Base-by-base conservation (phyloP, 2,113 vertebrate genomes). In the Caretta caretta region DNA sequence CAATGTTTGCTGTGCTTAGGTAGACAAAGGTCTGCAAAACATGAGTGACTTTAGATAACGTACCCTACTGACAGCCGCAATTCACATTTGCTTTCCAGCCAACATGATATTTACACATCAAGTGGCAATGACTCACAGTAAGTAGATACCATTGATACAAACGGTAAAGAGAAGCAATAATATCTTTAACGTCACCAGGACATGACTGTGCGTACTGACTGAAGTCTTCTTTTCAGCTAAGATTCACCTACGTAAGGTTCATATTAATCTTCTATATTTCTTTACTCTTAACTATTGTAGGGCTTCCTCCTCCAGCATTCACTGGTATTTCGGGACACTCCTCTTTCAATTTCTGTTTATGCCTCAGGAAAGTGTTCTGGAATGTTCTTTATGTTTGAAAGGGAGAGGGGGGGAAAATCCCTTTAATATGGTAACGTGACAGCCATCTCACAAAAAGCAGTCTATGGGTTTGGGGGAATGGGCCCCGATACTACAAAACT, bases 331-430 rank as follows among this genome's bases (percentile, higher is more conserved):
- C 53, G 38, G 78, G 62, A 83, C 53, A 56, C 24, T 85, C 17
- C 38, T 14, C 53, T 92, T 56, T 87, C 80, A 25, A 6, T 42
- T 89, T 90, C 80, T 90, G 50, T 90, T 95, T 88, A 35, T 75
- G 78, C 90, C 87, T 91, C 83, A 53, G 51, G 80, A 57, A 92
- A 1, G 1, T 84, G 88, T 93, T 83, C 81, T 95, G 57, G 42
- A 42, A 42, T 25, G 14, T 84, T 93, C 51, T 50, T 90, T 92
- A 85, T 12, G 10, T 83, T 93, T 93, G 89, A 94, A 29, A 86
- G 11, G 14, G 6, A 93, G n/a, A 90, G 42, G 75, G 79, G 85
- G 29, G 9, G 90, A 53, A 42, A 75, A 93, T 90, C 53, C 49
- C 46, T 86, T 5, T 56, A 79, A 82, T 24, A 59, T 22, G 20